These are phyloP conservation scores for Phallusia fumigata DNA, from an alignment of 23 tunicate genomes.

Conservation along the genomic window DNA sequence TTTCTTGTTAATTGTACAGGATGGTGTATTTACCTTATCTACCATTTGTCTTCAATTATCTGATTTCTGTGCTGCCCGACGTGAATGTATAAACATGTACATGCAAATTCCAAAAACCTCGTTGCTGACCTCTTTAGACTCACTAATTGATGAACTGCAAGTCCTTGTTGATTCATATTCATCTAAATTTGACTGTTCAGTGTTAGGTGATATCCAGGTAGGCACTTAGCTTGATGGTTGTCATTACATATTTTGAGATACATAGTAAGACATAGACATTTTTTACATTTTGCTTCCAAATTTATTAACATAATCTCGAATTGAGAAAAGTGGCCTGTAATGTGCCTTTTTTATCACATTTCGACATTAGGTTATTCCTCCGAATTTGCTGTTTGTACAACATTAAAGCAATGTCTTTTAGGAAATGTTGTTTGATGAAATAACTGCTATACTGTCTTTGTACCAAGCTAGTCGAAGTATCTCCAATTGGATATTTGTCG, in stretches of 20 bases:
- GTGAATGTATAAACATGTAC: conserved; percentile 51
- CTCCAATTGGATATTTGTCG: conserved; percentile 47
- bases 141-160: conserved; percentile 6
- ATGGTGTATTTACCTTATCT: not conserved
- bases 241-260: not conserved
- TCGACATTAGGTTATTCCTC: no score
- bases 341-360: no score
- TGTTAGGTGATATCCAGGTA: conserved; percentile 2
- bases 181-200: not conserved
- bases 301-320: no score
- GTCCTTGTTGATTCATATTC: conserved; percentile 17
- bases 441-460: conserved; percentile 43
- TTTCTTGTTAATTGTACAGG: no score
- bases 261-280: no score
- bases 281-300: no score
- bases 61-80: conserved; percentile 54
- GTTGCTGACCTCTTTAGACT: not conserved
- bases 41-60: conserved; percentile 37
- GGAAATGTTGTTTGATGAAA: conserved; percentile 29
- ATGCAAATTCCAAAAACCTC: conserved; percentile 29
- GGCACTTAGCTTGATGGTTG: not conserved
- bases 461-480: conserved; percentile 36
- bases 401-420: not conserved
- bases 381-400: no score
- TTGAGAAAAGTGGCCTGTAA: no score